Evolutionary conservation across 2,113 vertebrate species (phyloP).

Genomic region (Nannospalax galili): DNA sequence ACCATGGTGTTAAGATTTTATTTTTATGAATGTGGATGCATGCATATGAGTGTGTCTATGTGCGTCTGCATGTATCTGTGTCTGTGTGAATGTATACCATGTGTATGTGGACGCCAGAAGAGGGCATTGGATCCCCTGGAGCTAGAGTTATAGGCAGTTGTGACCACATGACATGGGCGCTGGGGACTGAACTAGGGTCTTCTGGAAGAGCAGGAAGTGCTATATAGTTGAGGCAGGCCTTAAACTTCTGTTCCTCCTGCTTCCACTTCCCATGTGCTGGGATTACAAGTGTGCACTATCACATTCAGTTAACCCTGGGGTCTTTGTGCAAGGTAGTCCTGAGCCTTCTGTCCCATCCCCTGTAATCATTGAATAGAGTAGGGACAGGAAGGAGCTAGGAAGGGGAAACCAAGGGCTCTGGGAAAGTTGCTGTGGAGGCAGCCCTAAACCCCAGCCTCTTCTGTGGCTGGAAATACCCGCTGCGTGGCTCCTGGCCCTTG

Average conservation of each 20-base stretch:
- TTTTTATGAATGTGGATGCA: not conserved
- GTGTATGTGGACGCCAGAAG: not conserved
- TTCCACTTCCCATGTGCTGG: not conserved
- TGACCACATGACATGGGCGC: not conserved
- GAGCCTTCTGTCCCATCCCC: not conserved
- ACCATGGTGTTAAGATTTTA: not conserved
- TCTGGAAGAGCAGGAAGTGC: not conserved
- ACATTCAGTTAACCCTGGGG: not conserved
- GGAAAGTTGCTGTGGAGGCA: constrained; percentile 71
- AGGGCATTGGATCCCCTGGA: not conserved
- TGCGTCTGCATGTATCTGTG: not conserved
- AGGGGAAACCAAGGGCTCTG: constrained; percentile 77
- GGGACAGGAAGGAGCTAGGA: constrained; percentile 75
- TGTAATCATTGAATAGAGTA: constrained; percentile 19
- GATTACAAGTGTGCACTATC: not conserved
- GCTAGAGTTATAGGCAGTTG: not conserved
- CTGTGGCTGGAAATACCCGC: constrained; percentile 79
- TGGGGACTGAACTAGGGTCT: not conserved
- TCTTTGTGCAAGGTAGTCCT: not conserved
- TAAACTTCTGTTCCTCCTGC: not conserved
- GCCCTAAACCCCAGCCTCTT: constrained; percentile 55
- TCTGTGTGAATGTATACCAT: not conserved
- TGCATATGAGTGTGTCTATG: too few species aligned
- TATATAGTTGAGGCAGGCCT: not conserved
- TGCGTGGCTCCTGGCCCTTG: constrained; percentile 65